A percentile compares a stretch with the other conserved stretches of the same genome.
Conservation (phyloP, 2,113 vertebrate genomes). For the Trematomus loennbergii region DNA sequence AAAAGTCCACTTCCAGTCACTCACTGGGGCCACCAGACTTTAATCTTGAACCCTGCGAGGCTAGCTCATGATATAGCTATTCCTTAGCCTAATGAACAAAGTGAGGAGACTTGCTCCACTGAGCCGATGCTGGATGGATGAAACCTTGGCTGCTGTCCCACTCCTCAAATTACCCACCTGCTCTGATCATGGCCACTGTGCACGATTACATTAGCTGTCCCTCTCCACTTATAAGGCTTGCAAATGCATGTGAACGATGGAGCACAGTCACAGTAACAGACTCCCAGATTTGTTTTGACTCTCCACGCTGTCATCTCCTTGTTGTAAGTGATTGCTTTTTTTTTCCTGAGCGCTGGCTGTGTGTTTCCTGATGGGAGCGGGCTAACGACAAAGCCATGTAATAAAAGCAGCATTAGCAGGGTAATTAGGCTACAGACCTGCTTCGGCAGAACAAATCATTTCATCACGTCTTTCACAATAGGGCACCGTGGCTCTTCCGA, state of each 20-base stretch:
- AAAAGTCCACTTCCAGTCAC: constrained; percentile 70
- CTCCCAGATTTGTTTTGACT: constrained; percentile 59
- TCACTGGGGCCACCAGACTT: constrained; percentile 51
- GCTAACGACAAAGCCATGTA: constrained; percentile 77
- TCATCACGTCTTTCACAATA: constrained; percentile 74
- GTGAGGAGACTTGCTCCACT: constrained; percentile 62
- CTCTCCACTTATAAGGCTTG: constrained; percentile 48
- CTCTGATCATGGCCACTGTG: constrained; percentile 46
- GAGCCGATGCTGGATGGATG: constrained; percentile 55
- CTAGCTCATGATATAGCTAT: constrained; percentile 47
- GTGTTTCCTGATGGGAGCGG: constrained; percentile 49
- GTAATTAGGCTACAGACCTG: constrained; percentile 82
- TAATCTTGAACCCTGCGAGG: constrained; percentile 61
- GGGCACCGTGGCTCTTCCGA: constrained; percentile 60
- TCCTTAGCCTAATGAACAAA: constrained; percentile 65
- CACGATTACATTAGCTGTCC: constrained; percentile 48
- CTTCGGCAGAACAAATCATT: constrained; percentile 77
- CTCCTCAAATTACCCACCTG: constrained; percentile 66
- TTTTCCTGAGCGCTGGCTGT: constrained; percentile 39
- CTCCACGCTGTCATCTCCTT: constrained; percentile 36
- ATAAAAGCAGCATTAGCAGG: constrained; percentile 82
- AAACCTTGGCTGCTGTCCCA: constrained; percentile 49
- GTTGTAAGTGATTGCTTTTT: constrained; percentile 41
- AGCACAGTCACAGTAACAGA: constrained; percentile 29
- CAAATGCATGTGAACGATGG: constrained; percentile 56